Percentiles rank a stretch among this genome's conserved stretches.
These are phyloP conservation scores for Sogatella furcifera DNA, from an alignment of 1,140 invertebrate genomes.

Conservation along the genomic window DNA sequence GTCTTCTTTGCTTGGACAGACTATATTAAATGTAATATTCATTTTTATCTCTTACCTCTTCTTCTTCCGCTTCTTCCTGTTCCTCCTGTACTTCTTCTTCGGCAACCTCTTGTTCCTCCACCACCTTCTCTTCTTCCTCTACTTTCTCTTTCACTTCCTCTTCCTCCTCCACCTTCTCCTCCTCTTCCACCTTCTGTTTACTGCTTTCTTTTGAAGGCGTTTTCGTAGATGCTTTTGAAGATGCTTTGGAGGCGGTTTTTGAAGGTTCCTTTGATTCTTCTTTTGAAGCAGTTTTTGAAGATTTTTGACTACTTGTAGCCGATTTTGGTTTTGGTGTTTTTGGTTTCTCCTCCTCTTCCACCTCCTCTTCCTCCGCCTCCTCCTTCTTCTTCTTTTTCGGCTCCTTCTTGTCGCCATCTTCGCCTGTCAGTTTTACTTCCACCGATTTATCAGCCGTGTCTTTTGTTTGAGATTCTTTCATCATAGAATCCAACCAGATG, in stretches of 20 bases:
- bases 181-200: background rate
- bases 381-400: background rate
- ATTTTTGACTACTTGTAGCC: background rate
- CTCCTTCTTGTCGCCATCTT: background rate
- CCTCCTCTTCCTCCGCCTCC: background rate
- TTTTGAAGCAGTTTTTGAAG: background rate
- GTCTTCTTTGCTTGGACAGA: no score
- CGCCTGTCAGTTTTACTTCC: background rate
- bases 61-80: constrained; percentile 1
- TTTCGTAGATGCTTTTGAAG: background rate
- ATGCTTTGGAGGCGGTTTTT: background rate
- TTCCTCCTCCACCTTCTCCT: background rate
- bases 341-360: background rate
- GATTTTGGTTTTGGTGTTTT: background rate
- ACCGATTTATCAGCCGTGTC: background rate
- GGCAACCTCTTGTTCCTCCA: background rate
- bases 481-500: background rate
- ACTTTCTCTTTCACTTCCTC: background rate
- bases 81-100: background rate
- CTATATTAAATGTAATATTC: no score
- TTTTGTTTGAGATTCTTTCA: background rate
- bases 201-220: background rate
- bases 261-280: background rate
- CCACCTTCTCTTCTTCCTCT: background rate
- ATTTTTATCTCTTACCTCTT: background rate